Percentiles rank a stretch among this genome's conserved stretches.
These are phyloP conservation scores for Tamandua tetradactyla DNA, from an alignment of 2,797 vertebrate genomes.

Conservation along the genomic window DNA sequence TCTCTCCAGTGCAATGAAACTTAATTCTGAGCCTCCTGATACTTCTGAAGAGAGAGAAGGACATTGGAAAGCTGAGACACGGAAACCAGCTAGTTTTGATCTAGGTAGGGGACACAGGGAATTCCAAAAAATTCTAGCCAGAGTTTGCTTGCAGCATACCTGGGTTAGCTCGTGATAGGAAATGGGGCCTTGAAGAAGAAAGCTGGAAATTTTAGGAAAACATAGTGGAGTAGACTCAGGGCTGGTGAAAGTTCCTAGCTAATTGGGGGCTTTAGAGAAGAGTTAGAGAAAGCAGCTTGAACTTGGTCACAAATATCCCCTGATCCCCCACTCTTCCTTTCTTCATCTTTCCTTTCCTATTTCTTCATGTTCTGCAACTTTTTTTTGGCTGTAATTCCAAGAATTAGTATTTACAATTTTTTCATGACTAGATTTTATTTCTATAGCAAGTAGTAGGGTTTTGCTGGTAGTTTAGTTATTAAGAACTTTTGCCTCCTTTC, in stretches of 20 bases:
- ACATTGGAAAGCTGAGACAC: not conserved
- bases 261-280: not conserved
- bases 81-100: not conserved
- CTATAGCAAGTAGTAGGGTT: not conserved
- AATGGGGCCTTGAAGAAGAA: not conserved
- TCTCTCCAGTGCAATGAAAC: not conserved
- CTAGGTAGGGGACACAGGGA: not conserved
- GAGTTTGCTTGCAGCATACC: not conserved
- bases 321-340: not conserved
- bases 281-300: not conserved
- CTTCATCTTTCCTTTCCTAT: not conserved
- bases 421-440: slow-evolving; percentile 14
- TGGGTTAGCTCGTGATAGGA: not conserved
- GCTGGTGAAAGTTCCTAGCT: not conserved
- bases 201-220: not conserved
- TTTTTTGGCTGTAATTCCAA: not conserved
- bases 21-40: not conserved
- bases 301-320: not conserved
- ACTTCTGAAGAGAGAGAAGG: not conserved
- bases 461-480: not conserved
- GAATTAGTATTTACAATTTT: not conserved
- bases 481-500: not conserved
- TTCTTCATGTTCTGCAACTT: not conserved
- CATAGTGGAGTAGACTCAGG: not conserved
- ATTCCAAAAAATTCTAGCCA: not conserved